Evolutionary conservation across 2,113 vertebrate genomes (phyloP), one percentile per base, ranked within the genome.

Genomic region (Anseranas semipalmata): DNA sequence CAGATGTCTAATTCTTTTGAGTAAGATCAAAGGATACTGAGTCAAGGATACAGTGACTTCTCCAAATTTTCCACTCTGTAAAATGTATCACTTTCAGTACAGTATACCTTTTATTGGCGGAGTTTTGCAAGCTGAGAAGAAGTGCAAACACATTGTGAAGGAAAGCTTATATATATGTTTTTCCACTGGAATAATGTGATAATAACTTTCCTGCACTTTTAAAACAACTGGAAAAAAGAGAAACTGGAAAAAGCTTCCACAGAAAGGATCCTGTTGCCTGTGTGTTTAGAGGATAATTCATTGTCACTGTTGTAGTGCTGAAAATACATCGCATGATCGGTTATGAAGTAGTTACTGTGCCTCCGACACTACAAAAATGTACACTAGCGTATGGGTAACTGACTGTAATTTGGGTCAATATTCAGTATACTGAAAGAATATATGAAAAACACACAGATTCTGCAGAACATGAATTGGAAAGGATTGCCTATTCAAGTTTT

Each of bases 141-240:
- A 92, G 37, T 19, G 11, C 1, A 7, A 84, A 71, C 60, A 63
- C 17, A 0, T 45, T 70, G 68, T 70, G 79, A 87, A 72, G 73
- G 92, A 94, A 93, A 74, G 85, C 32, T 46, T 81, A 32, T 68
- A 78, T 60, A n/a, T 65, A 41, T 84, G 20, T 76, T 43, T 94
- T 96, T 92, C 58, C 77, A 85, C 50, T 85, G 84, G 86, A 91
- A 89, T 87, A 79, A 85, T 35, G 41, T 58, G 71, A 76, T 91
- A 75, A 37, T 53, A 87, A 87, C 25, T 91, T 97, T 85, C 92
- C 96, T 79, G 45, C 24, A 28, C 63, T 94, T 53, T 80, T 73
- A 74, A 63, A 96, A 90, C 56, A 87, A 71, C 32, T 73, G 92
- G 81, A 96, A 97, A 95, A 95, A 79, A 85, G 32, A 83, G 58